Evolutionary conservation across 2,888 invertebrate genomes (phyloP), one percentile per base, ranked within the genome.

Genomic region (Dolichomitus sp.): DNA sequence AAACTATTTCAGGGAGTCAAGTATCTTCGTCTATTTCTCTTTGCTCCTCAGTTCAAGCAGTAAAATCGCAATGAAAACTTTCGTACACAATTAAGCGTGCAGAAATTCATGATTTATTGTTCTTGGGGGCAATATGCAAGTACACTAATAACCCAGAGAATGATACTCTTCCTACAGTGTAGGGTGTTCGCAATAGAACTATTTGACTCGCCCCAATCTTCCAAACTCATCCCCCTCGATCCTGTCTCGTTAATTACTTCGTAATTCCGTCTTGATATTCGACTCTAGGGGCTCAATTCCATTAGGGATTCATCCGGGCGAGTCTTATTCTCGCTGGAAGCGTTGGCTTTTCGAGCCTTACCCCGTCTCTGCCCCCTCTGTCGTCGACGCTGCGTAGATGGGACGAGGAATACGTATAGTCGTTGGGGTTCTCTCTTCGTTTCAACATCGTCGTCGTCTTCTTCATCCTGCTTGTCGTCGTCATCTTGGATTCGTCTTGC

Each of bases 191-290:
- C 42, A 30, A 66, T 12, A n/a, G 66, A 48, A 66, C 48, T 50
- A 12, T 33, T 50, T n/a, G 52, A 14, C 61, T 50, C 54, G 17
- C 33, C 77, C 37, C 78, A 70, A 78, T 70, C 74, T 70, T 70
- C 68, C 69, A 63, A 59, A 14, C 70, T 74, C 78, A 59, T 70
- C 63, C 74, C 33, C 30, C 59, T 48, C 81, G 73, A 82, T 69
- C 54, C 59, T 50, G 73, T 63, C 74, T 65, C 78, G 81, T 82
- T 82, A 82, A 82, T 82, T 82, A 78, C 81, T 70, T 70, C 69
- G 81, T 82, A 82, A 82, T 82, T 74, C 69, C 78, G 66, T 74
- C 81, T 74, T 82, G 81, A 82, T 82, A 82, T 82, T 74, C 81
- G 74, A 82, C 81, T 81, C 81, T 74, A 30, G 78, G 74, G 78